Evolutionary conservation across 2,797 vertebrate species (phyloP).

Genomic region (Myotis myotis): DNA sequence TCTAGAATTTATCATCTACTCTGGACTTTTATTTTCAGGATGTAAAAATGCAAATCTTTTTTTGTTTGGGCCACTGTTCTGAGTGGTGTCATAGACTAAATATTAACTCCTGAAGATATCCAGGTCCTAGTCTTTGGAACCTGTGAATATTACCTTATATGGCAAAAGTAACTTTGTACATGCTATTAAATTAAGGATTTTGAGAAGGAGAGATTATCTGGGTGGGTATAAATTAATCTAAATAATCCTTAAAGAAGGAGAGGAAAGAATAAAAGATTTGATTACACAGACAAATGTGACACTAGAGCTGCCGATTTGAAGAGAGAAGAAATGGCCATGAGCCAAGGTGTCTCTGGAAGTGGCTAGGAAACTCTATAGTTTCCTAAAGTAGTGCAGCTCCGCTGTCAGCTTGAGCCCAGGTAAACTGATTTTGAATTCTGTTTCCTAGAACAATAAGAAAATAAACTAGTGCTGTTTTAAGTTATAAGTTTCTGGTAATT

Average conservation of each 20-base stretch:
- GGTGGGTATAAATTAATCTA: not conserved
- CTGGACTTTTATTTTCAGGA: not conserved
- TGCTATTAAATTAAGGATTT: not conserved
- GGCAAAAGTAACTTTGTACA: not conserved
- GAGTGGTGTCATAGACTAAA: rapidly evolving
- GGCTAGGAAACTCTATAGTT: rapidly evolving
- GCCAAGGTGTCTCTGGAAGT: not conserved
- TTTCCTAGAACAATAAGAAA: not conserved
- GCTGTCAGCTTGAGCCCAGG: rapidly evolving
- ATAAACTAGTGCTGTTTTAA: not conserved
- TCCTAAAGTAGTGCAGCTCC: not conserved
- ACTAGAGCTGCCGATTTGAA: not conserved
- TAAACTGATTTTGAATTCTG: not conserved
- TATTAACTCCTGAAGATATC: not conserved
- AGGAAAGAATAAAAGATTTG: not conserved
- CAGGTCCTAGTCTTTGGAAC: not conserved
- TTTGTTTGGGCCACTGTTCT: not conserved
- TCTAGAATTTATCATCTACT: not conserved
- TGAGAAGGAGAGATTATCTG: not conserved
- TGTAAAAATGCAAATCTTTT: not conserved
- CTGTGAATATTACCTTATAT: not conserved
- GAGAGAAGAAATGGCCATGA: not conserved
- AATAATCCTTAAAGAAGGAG: not conserved
- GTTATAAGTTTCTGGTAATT: not conserved
- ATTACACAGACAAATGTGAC: not conserved